Base-by-base conservation (phyloP, 2,797 vertebrate species). In the Tragelaphus oryx region DNA sequence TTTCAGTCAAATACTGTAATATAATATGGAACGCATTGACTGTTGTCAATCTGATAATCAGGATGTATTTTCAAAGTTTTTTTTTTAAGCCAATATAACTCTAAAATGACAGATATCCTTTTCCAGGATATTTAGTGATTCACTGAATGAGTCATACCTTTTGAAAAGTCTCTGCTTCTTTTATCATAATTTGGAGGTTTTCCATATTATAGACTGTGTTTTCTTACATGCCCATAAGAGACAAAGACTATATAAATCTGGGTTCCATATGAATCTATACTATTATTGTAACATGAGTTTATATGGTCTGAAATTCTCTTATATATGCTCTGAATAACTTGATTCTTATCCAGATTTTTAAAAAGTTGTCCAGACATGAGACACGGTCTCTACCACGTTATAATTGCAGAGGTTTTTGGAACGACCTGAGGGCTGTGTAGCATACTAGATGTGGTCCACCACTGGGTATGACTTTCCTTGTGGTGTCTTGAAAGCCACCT, bases 101-200 rank as follows among this genome's bases (percentile, higher is more conserved):
- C 86, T 91, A 59, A 96, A 96, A 96, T 75, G 54, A 33, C 48
- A 85, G 94, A 65, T 74, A 76, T 4, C 2, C n/a, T 89, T 89
- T 71, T 54, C 41, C 28, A 22, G 52, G 78, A 79, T 78, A 78
- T 55, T 74, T 33, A 79, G 20, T 85, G 76, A 86, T 75, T 96
- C 81, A 91, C 26, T 22, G 33, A 79, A 57, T 93, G 60, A 91
- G 46, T 96, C 71, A 71, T 11, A 79, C 14, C 54, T 96, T 96
- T 92, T 37, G 83, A 88, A 78, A 96, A 74, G 65, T 85, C 78
- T 90, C 55, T 88, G 18, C 22, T 86, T 30, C 18, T 93, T 94
- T 93, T 74, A 54, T 68, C 16, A 20, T 86, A 74, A 50, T 44
- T 89, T 97, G 60, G 60, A 92, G 37, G 78, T 78, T 96, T 96